Percentiles rank a stretch among this genome's conserved stretches.
These are phyloP conservation scores for Acronicta alni DNA, from an alignment of 2,888 invertebrate genomes.

Conservation along the genomic window DNA sequence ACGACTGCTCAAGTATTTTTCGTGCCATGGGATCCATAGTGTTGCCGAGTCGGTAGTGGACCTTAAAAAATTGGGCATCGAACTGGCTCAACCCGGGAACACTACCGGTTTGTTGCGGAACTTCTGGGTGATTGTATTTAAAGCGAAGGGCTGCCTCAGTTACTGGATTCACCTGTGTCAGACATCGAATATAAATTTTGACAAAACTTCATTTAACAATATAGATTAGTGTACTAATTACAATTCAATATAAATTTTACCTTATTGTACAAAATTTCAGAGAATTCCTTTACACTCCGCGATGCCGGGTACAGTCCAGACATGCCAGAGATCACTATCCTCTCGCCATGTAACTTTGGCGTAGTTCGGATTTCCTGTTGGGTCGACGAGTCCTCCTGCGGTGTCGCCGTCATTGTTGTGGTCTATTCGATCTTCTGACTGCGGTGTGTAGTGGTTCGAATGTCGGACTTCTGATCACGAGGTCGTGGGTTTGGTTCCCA, in stretches of 20 bases:
- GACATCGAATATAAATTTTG: neutral
- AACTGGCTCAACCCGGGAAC: conserved; percentile 81
- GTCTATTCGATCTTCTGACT: too few species aligned
- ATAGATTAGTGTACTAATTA: neutral
- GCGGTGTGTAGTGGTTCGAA: too few species aligned
- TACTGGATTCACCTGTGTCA: conserved; percentile 88
- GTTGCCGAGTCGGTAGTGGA: conserved; percentile 79
- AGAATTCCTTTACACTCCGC: neutral
- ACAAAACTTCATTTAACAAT: too few species aligned
- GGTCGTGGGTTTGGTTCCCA: too few species aligned
- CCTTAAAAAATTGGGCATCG: conserved; percentile 83
- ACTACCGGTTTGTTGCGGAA: conserved; percentile 90
- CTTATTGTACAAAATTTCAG: neutral
- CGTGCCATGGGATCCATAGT: conserved; percentile 64
- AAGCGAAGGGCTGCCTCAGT: conserved; percentile 87
- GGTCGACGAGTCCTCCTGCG: neutral
- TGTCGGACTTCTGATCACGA: too few species aligned
- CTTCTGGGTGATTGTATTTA: conserved; percentile 70
- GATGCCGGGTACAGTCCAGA: neutral
- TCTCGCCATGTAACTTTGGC: neutral
- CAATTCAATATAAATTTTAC: neutral
- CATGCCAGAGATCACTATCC: neutral
- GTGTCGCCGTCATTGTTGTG: neutral
- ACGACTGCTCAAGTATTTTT: conserved; percentile 64
- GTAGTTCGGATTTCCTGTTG: neutral